Conservation (phyloP, 2,888 invertebrate species). For the Lasioglossum oenotherae region DNA sequence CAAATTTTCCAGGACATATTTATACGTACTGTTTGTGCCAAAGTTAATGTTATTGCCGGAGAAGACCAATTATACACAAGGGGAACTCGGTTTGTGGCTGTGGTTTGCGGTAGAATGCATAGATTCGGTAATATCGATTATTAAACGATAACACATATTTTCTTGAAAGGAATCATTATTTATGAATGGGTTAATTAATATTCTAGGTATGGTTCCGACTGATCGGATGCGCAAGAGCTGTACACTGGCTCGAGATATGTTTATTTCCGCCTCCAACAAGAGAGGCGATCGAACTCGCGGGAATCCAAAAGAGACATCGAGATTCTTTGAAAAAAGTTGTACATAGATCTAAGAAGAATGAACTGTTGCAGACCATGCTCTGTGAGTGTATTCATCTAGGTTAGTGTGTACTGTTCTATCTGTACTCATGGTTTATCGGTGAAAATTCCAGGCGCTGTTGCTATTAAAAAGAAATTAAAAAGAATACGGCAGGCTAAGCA, state of each 20-base stretch:
- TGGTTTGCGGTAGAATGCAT: slow-evolving; percentile 76
- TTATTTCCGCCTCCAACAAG: slow-evolving; percentile 73
- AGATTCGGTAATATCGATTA: slow-evolving; percentile 71
- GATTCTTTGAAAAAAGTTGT: slow-evolving; percentile 60
- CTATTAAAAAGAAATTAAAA: slow-evolving; percentile 76
- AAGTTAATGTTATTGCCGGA: slow-evolving; percentile 68
- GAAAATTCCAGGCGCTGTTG: slow-evolving; percentile 74
- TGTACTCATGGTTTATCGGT: slow-evolving; percentile 22
- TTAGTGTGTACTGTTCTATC: background rate
- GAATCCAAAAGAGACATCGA: slow-evolving; percentile 72
- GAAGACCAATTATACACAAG: slow-evolving; percentile 59
- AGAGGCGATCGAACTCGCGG: slow-evolving; percentile 74
- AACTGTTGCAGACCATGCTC: slow-evolving; percentile 76
- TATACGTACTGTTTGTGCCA: slow-evolving; percentile 74
- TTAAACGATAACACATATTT: background rate
- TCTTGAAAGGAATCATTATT: background rate
- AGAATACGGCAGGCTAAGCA: slow-evolving; percentile 69
- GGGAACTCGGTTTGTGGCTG: slow-evolving; percentile 71
- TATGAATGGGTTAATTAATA: background rate
- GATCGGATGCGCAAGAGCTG: slow-evolving; percentile 56
- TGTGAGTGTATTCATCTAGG: slow-evolving; percentile 67
- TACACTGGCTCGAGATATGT: slow-evolving; percentile 70
- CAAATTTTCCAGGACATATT: slow-evolving; percentile 70
- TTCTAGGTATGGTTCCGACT: slow-evolving; percentile 63
- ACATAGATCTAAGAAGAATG: slow-evolving; percentile 66